phyloP scores from a whole-genome alignment of 2,797 vertebrate species.

The Columba guinea region DNA sequence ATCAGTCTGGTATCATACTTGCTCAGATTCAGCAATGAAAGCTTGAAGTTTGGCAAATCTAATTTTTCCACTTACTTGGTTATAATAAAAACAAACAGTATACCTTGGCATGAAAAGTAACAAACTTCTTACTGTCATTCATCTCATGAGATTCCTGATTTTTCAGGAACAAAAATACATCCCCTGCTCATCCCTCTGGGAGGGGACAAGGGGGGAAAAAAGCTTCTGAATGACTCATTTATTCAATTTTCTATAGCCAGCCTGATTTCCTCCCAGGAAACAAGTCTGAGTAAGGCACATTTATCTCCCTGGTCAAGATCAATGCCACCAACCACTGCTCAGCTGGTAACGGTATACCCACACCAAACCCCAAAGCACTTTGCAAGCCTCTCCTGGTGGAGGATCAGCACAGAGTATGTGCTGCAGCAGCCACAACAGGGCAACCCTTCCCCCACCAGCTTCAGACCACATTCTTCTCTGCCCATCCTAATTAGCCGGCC shows the following conservation, averaged over 20 bases:
- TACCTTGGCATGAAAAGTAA: not conserved
- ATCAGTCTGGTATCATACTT: not conserved
- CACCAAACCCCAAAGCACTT: not conserved
- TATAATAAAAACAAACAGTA: not conserved
- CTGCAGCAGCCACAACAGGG: not conserved
- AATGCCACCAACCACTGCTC: not conserved
- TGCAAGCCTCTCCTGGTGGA: not conserved
- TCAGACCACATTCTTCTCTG: not conserved
- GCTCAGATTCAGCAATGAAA: not conserved
- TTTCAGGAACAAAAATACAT: not conserved
- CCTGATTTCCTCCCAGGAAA: not conserved
- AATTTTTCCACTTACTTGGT: constrained; percentile 3
- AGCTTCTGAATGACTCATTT: not conserved
- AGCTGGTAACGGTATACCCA: not conserved
- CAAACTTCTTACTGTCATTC: not conserved
- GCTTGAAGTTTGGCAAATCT: not conserved
- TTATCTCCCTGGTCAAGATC: not conserved
- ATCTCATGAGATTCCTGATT: not conserved
- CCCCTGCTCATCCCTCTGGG: not conserved
- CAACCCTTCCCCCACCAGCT: not conserved
- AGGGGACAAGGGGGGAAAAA: not conserved
- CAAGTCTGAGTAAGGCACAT: not conserved
- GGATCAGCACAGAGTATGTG: not conserved
- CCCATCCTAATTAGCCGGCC: constrained; percentile 26
- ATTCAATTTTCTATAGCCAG: not conserved